A percentile compares a stretch with the other conserved stretches of the same genome.
phyloP scores from a whole-genome alignment of 2,888 invertebrate genomes.

The Coelopa pilipes region DNA sequence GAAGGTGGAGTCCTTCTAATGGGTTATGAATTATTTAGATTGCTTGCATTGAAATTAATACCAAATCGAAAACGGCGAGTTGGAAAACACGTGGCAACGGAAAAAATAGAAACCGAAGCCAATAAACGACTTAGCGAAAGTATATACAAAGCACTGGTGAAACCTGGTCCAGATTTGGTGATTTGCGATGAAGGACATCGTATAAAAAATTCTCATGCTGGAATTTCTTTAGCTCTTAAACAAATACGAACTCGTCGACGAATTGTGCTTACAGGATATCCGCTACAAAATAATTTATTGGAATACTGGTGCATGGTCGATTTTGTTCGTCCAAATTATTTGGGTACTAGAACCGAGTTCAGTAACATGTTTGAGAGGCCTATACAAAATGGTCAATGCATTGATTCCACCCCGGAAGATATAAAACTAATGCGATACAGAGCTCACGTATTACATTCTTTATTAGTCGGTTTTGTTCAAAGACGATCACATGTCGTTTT shows the following conservation, averaged over 20 bases:
- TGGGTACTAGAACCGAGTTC: slow-evolving; percentile 96
- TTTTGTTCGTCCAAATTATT: slow-evolving; percentile 95
- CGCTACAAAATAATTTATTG: slow-evolving; percentile 95
- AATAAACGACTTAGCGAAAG: slow-evolving; percentile 83
- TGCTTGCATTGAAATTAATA: slow-evolving; percentile 83
- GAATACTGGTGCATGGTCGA: slow-evolving; percentile 99
- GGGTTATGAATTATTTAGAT: slow-evolving; percentile 95
- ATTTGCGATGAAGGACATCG: slow-evolving; percentile 98
- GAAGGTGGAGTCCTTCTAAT: slow-evolving; percentile 94
- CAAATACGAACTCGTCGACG: slow-evolving; percentile 93
- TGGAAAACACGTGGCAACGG: slow-evolving; percentile 50
- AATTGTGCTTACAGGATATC: slow-evolving; percentile 97
- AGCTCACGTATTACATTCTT: slow-evolving; percentile 94
- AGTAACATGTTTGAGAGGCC: slow-evolving; percentile 99
- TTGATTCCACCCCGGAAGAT: slow-evolving; percentile 95
- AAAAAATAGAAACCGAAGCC: slow-evolving; percentile 69
- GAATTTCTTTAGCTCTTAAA: slow-evolving; percentile 94
- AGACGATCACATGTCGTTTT: slow-evolving; percentile 93
- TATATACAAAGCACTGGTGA: slow-evolving; percentile 85
- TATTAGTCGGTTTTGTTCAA: slow-evolving; percentile 96
- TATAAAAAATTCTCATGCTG: slow-evolving; percentile 97
- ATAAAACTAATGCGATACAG: slow-evolving; percentile 93
- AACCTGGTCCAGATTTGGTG: slow-evolving; percentile 92
- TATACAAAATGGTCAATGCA: slow-evolving; percentile 98
- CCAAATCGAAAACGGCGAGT: slow-evolving; percentile 70